These are phyloP conservation scores for Brachynemurus nebulosus DNA, from an alignment of 2,888 invertebrate species.

Conservation along the genomic window DNA sequence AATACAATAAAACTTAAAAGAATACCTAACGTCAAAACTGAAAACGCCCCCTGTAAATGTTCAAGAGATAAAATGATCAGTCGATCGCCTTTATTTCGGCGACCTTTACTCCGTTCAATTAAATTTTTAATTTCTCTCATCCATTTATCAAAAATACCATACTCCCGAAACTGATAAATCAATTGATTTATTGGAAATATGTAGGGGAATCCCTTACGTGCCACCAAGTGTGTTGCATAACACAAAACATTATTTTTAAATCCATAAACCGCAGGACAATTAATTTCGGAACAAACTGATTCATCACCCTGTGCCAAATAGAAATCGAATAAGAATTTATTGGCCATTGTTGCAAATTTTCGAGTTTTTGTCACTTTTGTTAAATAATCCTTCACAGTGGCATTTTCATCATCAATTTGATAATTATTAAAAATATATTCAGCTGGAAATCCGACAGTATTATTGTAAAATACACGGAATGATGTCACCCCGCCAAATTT, in stretches of 20 bases:
- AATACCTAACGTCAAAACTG: too few species aligned
- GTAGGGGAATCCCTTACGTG: slow-evolving; percentile 39
- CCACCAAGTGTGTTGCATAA: slow-evolving; percentile 40
- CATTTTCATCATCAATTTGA: slow-evolving; percentile 14
- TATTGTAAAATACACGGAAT: slow-evolving; percentile 29
- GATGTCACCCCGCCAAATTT: slow-evolving; percentile 34
- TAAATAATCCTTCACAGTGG: slow-evolving; percentile 18
- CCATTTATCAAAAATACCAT: too few species aligned
- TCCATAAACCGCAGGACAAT: slow-evolving; percentile 16
- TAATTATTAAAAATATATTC: slow-evolving; percentile 17
- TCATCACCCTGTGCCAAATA: slow-evolving; percentile 15
- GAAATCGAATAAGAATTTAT: slow-evolving; percentile 18
- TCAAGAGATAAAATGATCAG: too few species aligned
- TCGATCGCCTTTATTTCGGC: too few species aligned
- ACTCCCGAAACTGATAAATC: slow-evolving; percentile 34
- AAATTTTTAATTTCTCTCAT: too few species aligned
- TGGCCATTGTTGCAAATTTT: slow-evolving; percentile 21
- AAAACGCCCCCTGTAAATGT: too few species aligned
- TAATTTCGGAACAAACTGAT: slow-evolving; percentile 12
- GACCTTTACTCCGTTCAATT: too few species aligned
- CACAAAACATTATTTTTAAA: slow-evolving; percentile 32
- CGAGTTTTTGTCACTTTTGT: slow-evolving; percentile 15
- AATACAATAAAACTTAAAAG: too few species aligned
- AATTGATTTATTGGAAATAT: slow-evolving; percentile 33
- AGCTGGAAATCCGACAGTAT: slow-evolving; percentile 10